Evolutionary conservation across 2,113 vertebrate genomes (phyloP).

Genomic region (Myrmophylax atrothorax): DNA sequence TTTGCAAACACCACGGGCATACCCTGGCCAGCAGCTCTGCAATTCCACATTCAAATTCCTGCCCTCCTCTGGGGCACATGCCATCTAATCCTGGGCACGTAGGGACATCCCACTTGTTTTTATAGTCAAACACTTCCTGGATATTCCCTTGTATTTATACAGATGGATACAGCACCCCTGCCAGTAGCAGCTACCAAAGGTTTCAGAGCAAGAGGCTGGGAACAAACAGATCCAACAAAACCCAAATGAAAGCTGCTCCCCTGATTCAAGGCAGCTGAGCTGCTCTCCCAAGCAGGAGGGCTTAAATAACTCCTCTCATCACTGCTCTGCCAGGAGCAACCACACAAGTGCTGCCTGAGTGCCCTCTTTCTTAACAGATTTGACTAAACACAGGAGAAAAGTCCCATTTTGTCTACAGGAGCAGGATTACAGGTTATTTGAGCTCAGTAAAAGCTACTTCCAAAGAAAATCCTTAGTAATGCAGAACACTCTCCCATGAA

Average conservation of each 20-base stretch:
- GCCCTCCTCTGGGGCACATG: neutral
- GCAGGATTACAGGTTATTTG: neutral
- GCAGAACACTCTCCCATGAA: neutral
- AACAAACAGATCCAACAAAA: neutral
- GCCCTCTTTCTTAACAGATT: neutral
- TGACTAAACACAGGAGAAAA: neutral
- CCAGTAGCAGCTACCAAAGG: neutral
- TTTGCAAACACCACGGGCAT: neutral
- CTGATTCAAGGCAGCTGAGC: neutral
- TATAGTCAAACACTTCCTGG: constrained; percentile 1
- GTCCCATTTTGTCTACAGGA: neutral
- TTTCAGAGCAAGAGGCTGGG: neutral
- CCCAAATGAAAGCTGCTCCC: neutral
- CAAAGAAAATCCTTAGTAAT: neutral
- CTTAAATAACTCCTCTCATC: neutral
- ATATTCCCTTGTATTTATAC: neutral
- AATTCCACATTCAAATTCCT: neutral
- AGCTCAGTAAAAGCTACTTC: neutral
- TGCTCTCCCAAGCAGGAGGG: neutral
- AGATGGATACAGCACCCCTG: neutral
- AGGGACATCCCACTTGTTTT: neutral
- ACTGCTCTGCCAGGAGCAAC: neutral
- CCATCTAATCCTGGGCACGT: neutral
- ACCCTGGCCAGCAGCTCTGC: neutral
- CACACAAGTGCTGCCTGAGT: neutral